Conservation (phyloP, 2,113 vertebrate species). For the Peromyscus polionotus region DNA sequence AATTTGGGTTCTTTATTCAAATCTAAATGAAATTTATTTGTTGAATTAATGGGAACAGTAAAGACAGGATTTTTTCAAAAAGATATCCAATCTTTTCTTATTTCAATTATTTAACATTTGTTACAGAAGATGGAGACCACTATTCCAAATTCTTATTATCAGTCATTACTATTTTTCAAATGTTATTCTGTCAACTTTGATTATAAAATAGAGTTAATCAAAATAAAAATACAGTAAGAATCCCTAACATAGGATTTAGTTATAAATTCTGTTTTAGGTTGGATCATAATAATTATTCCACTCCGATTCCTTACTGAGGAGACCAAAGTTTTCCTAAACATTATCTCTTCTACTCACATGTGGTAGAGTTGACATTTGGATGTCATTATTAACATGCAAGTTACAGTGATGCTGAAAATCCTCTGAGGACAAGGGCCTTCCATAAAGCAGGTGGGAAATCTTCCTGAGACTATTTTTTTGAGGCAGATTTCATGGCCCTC, state of each 20-base stretch:
- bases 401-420: conserved; percentile 3
- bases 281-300: neutral
- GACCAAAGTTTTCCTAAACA: neutral
- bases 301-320: neutral
- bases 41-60: conserved; percentile 9
- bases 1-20: neutral
- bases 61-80: neutral
- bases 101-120: conserved; percentile 14
- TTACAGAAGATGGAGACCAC: conserved; percentile 5
- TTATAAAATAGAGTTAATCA: conserved; percentile 22
- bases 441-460: neutral
- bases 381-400: neutral
- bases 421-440: conserved; percentile 28
- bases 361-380: neutral
- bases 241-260: neutral
- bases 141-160: neutral
- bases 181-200: neutral
- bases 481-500: neutral
- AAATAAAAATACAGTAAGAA: conserved; percentile 17
- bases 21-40: neutral
- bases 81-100: neutral
- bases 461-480: neutral
- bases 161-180: neutral
- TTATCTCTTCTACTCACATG: neutral
- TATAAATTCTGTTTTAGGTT: neutral